Evolutionary conservation across 2,888 invertebrate genomes (phyloP).

Genomic region (Leptinotarsa haldemani): DNA sequence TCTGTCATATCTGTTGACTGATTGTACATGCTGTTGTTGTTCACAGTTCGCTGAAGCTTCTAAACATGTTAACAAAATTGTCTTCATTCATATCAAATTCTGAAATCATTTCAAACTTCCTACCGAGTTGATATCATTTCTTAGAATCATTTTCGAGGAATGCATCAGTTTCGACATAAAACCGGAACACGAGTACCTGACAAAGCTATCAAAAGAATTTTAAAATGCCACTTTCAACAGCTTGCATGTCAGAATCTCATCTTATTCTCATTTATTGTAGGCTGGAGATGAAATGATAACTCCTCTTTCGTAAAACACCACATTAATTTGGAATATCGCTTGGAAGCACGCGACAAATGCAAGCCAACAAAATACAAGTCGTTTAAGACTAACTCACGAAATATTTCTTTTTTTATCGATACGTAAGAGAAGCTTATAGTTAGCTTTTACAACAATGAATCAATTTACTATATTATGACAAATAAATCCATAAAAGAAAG

Average conservation of each 20-base stretch:
- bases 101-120: too few relatives aligned
- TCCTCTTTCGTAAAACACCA: constrained; percentile 3
- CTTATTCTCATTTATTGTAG: constrained; percentile 1
- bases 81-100: too few relatives aligned
- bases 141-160: constrained; percentile 10
- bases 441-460: too few relatives aligned
- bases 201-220: constrained; percentile 25
- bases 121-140: background rate
- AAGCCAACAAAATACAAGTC: background rate
- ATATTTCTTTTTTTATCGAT: background rate
- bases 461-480: too few relatives aligned
- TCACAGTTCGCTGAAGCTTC: too few relatives aligned
- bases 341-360: background rate
- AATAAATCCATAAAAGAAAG: too few relatives aligned
- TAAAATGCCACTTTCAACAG: constrained; percentile 26
- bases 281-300: background rate
- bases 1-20: too few relatives aligned
- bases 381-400: background rate
- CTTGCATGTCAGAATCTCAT: constrained; percentile 28
- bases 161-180: constrained; percentile 7
- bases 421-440: too few relatives aligned
- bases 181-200: constrained; percentile 4
- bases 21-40: too few relatives aligned
- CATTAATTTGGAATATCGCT: constrained; percentile 2
- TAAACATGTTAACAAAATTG: too few relatives aligned